These are phyloP conservation scores for Thamnophis sirtalis DNA, from an alignment of 2,113 vertebrate genomes.

Conservation along the genomic window DNA sequence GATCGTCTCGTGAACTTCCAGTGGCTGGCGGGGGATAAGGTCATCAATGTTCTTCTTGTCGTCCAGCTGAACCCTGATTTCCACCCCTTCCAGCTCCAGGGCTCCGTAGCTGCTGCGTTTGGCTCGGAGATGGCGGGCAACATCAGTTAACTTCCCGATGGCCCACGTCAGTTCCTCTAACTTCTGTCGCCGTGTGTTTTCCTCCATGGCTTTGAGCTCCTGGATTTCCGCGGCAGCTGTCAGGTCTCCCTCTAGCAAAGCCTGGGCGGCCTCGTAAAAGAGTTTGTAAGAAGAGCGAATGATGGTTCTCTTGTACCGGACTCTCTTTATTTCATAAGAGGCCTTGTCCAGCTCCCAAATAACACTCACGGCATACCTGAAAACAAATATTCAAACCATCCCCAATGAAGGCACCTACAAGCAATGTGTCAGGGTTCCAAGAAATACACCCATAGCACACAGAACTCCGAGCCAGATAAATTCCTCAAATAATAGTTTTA, in stretches of 20 bases:
- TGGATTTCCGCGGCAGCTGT: conserved; percentile 61
- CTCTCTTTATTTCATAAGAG: conserved; percentile 67
- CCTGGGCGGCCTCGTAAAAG: conserved; percentile 87
- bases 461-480: no score
- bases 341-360: conserved; percentile 84
- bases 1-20: conserved; percentile 92
- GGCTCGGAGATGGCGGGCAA: conserved; percentile 77
- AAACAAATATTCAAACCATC: not conserved
- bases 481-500: no score
- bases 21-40: conserved; percentile 85
- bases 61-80: conserved; percentile 86
- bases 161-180: conserved; percentile 74
- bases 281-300: conserved; percentile 92
- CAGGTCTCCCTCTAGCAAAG: conserved; percentile 75
- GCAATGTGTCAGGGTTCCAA: not conserved
- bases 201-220: conserved; percentile 69
- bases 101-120: conserved; percentile 80
- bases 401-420: not conserved
- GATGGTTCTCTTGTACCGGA: conserved; percentile 80
- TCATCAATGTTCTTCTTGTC: conserved; percentile 83
- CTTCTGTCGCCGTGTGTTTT: conserved; percentile 55
- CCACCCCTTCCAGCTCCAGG: conserved; percentile 89
- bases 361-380: conserved; percentile 87
- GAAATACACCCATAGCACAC: no score
- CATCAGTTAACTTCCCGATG: conserved; percentile 74